These are phyloP conservation scores for Acipenser ruthenus DNA, from an alignment of 2,797 vertebrate species.

Conservation along the genomic window DNA sequence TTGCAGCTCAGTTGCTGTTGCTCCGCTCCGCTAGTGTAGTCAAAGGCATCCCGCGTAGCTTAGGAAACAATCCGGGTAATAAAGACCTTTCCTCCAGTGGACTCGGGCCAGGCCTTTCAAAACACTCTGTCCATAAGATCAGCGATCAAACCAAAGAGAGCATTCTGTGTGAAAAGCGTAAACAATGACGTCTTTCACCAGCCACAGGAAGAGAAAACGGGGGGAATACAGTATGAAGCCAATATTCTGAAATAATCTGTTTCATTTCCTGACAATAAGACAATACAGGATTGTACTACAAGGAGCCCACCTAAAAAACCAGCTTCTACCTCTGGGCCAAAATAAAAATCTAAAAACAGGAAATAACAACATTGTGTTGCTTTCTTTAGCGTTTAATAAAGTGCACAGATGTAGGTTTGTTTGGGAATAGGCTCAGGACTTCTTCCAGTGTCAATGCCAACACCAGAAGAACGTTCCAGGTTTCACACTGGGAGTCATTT, in stretches of 20 bases:
- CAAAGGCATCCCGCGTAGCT: not conserved
- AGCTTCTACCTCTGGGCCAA: not conserved
- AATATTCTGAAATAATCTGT: not conserved
- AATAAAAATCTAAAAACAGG: not conserved
- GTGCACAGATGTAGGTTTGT: not conserved
- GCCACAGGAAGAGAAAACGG: not conserved
- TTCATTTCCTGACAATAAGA: slow-evolving; percentile 1
- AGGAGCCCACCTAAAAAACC: not conserved
- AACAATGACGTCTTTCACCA: not conserved
- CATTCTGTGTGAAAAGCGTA: not conserved
- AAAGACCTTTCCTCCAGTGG: not conserved
- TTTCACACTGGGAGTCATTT: not conserved
- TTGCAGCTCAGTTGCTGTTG: not conserved
- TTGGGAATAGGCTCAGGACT: not conserved
- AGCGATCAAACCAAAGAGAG: not conserved
- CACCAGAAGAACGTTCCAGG: not conserved
- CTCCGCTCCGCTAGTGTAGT: not conserved
- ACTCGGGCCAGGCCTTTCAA: not conserved
- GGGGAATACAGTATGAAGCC: not conserved
- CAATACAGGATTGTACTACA: not conserved
- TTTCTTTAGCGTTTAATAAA: not conserved
- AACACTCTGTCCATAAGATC: not conserved
- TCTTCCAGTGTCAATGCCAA: not conserved
- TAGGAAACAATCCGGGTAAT: not conserved
- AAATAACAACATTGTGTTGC: not conserved